Percentiles rank a stretch among this genome's conserved stretches.
Evolutionary conservation across 2,888 invertebrate species (phyloP).

Genomic region (Euspilapteryx auroguttella): DNA sequence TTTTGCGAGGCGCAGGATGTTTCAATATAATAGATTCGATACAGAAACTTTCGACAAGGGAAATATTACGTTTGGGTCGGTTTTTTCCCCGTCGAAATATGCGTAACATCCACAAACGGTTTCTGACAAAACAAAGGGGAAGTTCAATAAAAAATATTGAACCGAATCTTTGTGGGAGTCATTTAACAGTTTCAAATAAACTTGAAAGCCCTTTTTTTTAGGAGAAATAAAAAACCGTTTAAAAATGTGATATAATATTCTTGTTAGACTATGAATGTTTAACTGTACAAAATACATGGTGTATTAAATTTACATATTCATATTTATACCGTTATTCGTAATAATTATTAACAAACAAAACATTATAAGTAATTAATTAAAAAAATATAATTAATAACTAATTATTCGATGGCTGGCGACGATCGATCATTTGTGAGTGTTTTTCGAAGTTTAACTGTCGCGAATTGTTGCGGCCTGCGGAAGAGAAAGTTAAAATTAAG

Average conservation of each 20-base stretch:
- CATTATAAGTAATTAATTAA: conserved; percentile 13
- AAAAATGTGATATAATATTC: conserved; percentile 56
- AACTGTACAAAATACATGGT: conserved; percentile 60
- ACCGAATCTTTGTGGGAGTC: too few relatives aligned
- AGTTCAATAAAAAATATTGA: neutral
- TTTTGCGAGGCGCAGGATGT: too few relatives aligned
- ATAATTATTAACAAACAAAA: conserved; percentile 42
- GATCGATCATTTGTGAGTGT: conserved; percentile 86
- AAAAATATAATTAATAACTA: conserved; percentile 19
- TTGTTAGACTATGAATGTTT: conserved; percentile 61
- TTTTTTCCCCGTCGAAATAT: too few relatives aligned
- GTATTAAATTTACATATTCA: conserved; percentile 54
- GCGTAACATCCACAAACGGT: too few relatives aligned
- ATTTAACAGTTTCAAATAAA: too few relatives aligned
- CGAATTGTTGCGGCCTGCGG: conserved; percentile 83
- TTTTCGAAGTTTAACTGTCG: conserved; percentile 86
- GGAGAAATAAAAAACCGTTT: too few relatives aligned
- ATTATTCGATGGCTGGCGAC: conserved; percentile 71
- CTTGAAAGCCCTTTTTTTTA: too few relatives aligned
- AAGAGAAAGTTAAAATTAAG: conserved; percentile 11
- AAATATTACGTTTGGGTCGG: conserved; percentile 6
- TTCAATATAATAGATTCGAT: conserved; percentile 8
- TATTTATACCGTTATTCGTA: conserved; percentile 11
- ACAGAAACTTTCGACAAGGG: conserved; percentile 8
- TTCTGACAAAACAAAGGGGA: conserved; percentile 2